Evolutionary conservation across 2,797 vertebrate genomes (phyloP).

Genomic region (Argentina silus): DNA sequence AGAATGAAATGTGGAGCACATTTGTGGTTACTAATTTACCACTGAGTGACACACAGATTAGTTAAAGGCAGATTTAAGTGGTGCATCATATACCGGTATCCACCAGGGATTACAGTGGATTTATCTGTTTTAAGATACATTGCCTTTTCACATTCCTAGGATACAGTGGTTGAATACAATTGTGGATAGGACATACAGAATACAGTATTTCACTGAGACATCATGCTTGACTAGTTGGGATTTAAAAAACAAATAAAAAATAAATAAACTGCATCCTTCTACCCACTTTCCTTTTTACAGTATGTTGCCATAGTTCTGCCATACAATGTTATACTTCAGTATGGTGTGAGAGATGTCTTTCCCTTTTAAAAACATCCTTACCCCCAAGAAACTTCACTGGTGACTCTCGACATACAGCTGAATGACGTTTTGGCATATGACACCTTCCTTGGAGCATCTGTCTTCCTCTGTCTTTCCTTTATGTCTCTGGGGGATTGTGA

Average conservation of each 20-base stretch:
- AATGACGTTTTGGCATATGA: not conserved
- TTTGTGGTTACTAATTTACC: too few relatives aligned
- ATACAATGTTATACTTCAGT: too few relatives aligned
- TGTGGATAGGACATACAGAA: not conserved
- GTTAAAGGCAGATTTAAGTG: not conserved
- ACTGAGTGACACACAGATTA: not conserved
- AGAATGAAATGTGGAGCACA: too few relatives aligned
- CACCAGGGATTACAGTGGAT: not conserved
- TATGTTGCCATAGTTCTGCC: too few relatives aligned
- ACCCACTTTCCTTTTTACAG: too few relatives aligned
- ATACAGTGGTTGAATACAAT: not conserved
- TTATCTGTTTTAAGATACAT: not conserved
- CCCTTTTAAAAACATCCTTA: too few relatives aligned
- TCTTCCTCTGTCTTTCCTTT: not conserved
- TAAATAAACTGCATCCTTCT: too few relatives aligned
- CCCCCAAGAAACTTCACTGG: too few relatives aligned
- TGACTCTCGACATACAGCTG: too few relatives aligned
- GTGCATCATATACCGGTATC: not conserved
- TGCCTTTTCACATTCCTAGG: constrained; percentile 4
- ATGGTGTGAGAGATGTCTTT: too few relatives aligned
- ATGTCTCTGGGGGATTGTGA: constrained; percentile 92
- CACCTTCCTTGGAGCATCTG: not conserved
- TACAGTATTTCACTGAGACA: not conserved
- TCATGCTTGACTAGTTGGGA: not conserved
- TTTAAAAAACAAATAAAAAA: too few relatives aligned